Base-by-base conservation (phyloP, 2,888 invertebrate species). In the Netelia inedita region DNA sequence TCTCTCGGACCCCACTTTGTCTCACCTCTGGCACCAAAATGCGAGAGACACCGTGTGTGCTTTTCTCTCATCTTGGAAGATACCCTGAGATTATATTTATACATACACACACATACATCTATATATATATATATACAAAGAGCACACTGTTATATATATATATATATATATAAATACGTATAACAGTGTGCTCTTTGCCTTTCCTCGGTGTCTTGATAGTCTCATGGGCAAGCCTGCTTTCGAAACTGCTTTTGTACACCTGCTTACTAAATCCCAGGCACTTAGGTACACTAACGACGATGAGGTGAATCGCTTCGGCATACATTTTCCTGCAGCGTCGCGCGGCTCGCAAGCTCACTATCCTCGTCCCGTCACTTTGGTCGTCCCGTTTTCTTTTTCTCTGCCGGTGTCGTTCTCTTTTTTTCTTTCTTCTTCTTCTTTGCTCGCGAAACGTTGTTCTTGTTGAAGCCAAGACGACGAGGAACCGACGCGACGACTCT, bases 201-300 rank as follows among this genome's bases (percentile, higher is more conserved):
- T 55, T 41, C 11, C 53, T 53, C 16, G 14, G 9, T 35, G 23
- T 43, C 43, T 68, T 28, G 43, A 46, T 71, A 35, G 65, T 71
- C 75, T 75, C 57, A 75, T 46, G 71, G 68, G 71, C 68, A 16
- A 21, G 53, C 59, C 46, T 68, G 59, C 53, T 55, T 57, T 43
- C 23, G 21, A 73, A 75, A 66, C 72, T 35, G 79, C 79, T 75
- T 83, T 79, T 71, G 79, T 82, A 82, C 82, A 86, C 79, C 84
- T 82, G 84, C 84, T 84, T 75, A 68, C 82, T 73, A 84, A 86
- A 86, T 85, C 79, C 82, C 75, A 61, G 35, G 79, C 79, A 75
- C 83, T 83, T 80, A 72, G 72, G 75, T 85, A 68, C 83, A 80
- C 84, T 82, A 86, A 86, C 86, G 85, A 85, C 78, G 79, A 82